Conservation (phyloP, 2,888 invertebrate genomes). For the Folsomia manolachei region DNA sequence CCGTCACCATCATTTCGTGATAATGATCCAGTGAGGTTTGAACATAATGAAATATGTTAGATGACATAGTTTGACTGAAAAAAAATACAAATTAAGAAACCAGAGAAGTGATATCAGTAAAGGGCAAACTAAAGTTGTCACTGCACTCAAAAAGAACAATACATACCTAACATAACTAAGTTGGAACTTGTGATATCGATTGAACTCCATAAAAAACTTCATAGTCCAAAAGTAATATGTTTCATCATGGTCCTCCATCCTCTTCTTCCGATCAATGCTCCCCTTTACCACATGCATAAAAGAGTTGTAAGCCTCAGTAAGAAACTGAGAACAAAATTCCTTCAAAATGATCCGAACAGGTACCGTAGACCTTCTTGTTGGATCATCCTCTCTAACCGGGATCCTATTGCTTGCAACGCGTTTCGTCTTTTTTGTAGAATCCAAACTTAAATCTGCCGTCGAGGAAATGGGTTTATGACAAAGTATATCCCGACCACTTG, state of each 20-base stretch:
- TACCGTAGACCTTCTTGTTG: conserved; percentile 78
- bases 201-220: conserved; percentile 96
- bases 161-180: conserved; percentile 76
- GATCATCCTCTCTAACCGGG: conserved; percentile 64
- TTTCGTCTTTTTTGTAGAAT: conserved; percentile 65
- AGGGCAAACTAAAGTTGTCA: too few relatives aligned
- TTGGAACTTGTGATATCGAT: conserved; percentile 79
- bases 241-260: conserved; percentile 78
- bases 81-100: conserved; percentile 49
- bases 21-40: conserved; percentile 87
- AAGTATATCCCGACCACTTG: conserved; percentile 81
- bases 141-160: background rate
- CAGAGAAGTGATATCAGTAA: background rate
- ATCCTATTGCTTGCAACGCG: conserved; percentile 75
- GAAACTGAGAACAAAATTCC: conserved; percentile 89
- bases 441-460: conserved; percentile 74
- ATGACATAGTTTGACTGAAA: conserved; percentile 86
- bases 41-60: conserved; percentile 87
- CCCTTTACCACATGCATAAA: conserved; percentile 82
- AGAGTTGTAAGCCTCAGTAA: conserved; percentile 88
- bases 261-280: conserved; percentile 56
- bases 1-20: conserved; percentile 76
- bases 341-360: conserved; percentile 84
- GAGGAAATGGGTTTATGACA: conserved; percentile 81
- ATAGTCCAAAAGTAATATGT: conserved; percentile 92